Conservation (phyloP, 2,113 vertebrate genomes). For the Galeopterus variegatus region DNA sequence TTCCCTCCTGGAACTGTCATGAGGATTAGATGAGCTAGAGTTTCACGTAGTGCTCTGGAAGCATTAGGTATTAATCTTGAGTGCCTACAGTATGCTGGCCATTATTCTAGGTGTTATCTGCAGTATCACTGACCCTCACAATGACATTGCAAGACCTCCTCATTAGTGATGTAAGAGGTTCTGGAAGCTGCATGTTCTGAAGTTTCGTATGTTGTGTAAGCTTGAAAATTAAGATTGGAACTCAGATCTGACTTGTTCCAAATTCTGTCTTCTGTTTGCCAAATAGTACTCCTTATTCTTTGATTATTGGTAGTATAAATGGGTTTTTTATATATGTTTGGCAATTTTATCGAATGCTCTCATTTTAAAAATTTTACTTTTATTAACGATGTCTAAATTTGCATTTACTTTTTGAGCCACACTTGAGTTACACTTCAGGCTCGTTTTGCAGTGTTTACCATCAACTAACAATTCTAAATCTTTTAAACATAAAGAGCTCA, state of each 20-base stretch:
- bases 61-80: not conserved
- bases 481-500: fast-evolving
- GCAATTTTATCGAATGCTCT: not conserved
- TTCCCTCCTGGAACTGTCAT: not conserved
- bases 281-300: not conserved
- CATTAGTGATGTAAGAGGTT: not conserved
- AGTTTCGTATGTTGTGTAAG: not conserved
- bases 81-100: fast-evolving
- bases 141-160: not conserved
- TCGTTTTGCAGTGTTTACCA: not conserved
- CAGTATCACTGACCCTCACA: too few relatives aligned
- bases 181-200: not conserved
- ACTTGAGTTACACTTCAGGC: not conserved
- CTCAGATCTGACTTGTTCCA: not conserved
- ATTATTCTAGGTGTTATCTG: fast-evolving
- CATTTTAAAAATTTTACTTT: constrained; percentile 56
- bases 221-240: not conserved
- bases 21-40: not conserved
- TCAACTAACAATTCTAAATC: not conserved
- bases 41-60: not conserved
- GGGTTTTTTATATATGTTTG: not conserved
- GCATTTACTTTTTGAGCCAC: not conserved
- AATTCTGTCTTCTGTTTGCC: not conserved
- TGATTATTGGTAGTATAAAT: not conserved
- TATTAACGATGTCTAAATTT: not conserved